Percentiles rank a stretch among this genome's conserved stretches.
Conservation (phyloP, 1,140 invertebrate genomes). For the Platorchestia sp. region DNA sequence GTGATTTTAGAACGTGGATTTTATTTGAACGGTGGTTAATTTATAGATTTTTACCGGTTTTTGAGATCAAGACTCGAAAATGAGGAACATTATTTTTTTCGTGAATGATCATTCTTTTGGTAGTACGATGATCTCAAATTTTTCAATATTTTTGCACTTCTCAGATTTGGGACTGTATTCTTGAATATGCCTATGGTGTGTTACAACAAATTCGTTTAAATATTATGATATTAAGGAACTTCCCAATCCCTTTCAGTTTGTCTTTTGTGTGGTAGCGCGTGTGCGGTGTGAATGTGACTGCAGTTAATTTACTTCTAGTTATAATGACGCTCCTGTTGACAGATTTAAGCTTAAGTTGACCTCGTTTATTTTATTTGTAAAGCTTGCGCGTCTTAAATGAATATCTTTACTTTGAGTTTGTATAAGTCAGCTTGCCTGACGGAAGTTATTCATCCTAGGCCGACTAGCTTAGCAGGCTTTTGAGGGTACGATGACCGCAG, state of each 20-base stretch:
- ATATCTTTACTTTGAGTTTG: neutral
- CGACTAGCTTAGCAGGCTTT: neutral
- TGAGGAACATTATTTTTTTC: too few species aligned
- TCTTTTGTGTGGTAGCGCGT: neutral
- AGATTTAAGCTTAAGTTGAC: neutral
- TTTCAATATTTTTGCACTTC: neutral
- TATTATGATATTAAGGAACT: neutral
- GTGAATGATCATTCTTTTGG: neutral
- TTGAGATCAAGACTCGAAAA: neutral
- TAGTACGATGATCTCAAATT: neutral
- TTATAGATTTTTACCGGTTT: neutral
- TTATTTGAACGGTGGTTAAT: neutral
- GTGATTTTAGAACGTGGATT: neutral
- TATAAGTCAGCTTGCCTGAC: neutral
- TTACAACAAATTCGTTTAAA: neutral
- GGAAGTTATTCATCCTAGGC: neutral
- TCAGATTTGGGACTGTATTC: neutral
- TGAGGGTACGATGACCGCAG: neutral
- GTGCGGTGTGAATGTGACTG: neutral
- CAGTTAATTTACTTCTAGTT: neutral
- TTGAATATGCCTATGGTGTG: neutral
- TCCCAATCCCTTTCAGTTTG: neutral
- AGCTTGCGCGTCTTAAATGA: neutral
- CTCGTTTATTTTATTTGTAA: neutral
- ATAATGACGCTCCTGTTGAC: neutral